Conservation (phyloP, 92 coral and sea anemone genomes). For the Umimayanthus kanabou region DNA sequence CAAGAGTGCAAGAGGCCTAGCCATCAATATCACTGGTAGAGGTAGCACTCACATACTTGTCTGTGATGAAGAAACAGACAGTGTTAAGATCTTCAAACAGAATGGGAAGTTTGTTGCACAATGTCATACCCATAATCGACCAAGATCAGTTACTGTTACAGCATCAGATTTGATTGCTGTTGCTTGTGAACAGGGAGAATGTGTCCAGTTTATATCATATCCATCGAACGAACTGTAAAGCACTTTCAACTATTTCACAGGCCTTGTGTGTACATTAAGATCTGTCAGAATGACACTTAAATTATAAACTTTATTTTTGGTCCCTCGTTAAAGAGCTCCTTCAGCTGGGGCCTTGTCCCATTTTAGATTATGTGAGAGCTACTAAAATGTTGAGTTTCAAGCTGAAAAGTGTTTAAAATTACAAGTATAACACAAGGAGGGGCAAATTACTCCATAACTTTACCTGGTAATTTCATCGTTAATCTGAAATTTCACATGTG, state of each 20-base stretch:
- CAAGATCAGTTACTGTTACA: not conserved
- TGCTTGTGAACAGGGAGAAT: constrained; percentile 9
- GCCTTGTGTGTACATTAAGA: not conserved
- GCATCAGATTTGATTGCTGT: constrained; percentile 3
- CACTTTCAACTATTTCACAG: not conserved
- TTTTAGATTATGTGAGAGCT: too few species aligned
- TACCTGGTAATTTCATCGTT: too few species aligned
- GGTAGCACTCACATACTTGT: not conserved
- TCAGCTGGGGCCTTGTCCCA: too few species aligned
- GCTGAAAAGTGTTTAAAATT: too few species aligned
- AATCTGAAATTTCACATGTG: too few species aligned
- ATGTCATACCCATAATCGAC: not conserved
- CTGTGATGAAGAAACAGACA: constrained; percentile 11
- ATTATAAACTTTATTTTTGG: too few species aligned
- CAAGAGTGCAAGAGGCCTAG: constrained; percentile 16
- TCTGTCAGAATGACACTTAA: too few species aligned
- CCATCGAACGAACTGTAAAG: not conserved
- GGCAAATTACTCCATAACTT: too few species aligned
- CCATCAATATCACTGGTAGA: not conserved
- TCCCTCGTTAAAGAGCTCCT: too few species aligned
- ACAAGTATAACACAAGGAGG: too few species aligned
- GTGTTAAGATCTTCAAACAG: constrained; percentile 3
- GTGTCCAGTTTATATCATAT: constrained; percentile 16
- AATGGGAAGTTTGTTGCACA: constrained; percentile 22
- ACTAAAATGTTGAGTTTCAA: too few species aligned